Evolutionary conservation across 23 tunicate genomes (phyloP), one percentile per base, ranked within the genome.

Genomic region (Halocynthia aurantium): DNA sequence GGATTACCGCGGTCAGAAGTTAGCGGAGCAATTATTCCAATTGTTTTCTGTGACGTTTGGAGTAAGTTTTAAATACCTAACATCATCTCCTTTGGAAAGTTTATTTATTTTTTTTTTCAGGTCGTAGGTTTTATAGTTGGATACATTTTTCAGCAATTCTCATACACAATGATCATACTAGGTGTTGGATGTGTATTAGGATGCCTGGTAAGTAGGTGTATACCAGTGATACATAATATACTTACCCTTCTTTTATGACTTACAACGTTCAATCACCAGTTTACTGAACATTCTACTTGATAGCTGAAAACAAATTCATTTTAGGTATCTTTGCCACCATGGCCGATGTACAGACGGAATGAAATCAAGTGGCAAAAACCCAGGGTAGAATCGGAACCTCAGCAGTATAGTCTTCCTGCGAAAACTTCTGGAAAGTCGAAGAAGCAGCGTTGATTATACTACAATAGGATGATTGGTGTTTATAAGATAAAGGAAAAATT

Each of bases 311-410:
- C n/a, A 13, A 13, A 20, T 65, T 13, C 31, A 13, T 65, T 65
- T 13, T 15, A 75, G 80, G 66, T 74, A 20, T 77, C 93, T 6
- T 52, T 87, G 8, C 86, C 86, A 21, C 86, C 93, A 6, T 87
- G 93, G 93, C 83, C 86, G 9, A 76, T 82, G 73, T 87, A 81
- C 71, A 72, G 85, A 7, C 55, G 63, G 21, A 57, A 87, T 66
- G 83, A 80, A 7, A 70, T 87, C 7, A 70, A 82, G 7, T 87
- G 93, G 93, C 83, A 76, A 68, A 77, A 81, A 70, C 86, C 93
- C 52, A 56, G 22, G 7, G 8, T 70, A 53, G 82, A 77, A 15
- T 22, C 13, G n/a, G 62, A 53, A 8, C 10, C 64, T 8, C 10
- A 22, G 18, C 62, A 53, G 1, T 10, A 62, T 10, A 52, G 56